phyloP scores from a whole-genome alignment of 2,797 vertebrate species.

The Dallia pectoralis region DNA sequence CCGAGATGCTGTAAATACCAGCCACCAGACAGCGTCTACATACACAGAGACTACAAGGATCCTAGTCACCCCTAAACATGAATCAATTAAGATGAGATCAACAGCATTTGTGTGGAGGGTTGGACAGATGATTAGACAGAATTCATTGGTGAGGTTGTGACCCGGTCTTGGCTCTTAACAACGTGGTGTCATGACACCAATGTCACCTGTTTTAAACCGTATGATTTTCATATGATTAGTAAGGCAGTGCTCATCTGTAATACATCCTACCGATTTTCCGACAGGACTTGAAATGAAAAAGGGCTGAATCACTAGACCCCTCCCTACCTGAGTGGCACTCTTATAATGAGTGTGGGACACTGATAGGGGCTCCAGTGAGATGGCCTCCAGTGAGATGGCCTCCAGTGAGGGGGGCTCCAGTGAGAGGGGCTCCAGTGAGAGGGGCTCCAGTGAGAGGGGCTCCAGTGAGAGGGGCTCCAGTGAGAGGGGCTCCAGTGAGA shows the following conservation, averaged over 20 bases:
- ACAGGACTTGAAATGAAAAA: neutral
- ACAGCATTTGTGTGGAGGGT: neutral
- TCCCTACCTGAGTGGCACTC: neutral
- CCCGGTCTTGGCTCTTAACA: neutral
- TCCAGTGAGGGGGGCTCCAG: too few relatives aligned
- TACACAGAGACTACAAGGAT: neutral
- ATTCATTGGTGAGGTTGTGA: neutral
- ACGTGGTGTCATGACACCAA: neutral
- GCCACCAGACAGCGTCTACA: neutral
- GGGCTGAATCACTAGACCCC: neutral
- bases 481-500: too few relatives aligned
- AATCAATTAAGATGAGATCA: neutral
- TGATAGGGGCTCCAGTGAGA: too few relatives aligned
- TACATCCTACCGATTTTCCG: neutral
- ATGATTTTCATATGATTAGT: neutral
- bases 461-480: too few relatives aligned
- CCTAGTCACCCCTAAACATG: neutral
- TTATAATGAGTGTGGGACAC: neutral
- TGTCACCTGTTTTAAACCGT: neutral
- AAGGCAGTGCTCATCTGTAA: neutral
- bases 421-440: too few relatives aligned
- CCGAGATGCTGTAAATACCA: neutral
- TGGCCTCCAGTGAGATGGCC: too few relatives aligned
- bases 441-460: too few relatives aligned
- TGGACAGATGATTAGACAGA: constrained; percentile 10